phyloP scores from a whole-genome alignment of 2,888 invertebrate genomes.

The Reticulitermes lucifugus region DNA sequence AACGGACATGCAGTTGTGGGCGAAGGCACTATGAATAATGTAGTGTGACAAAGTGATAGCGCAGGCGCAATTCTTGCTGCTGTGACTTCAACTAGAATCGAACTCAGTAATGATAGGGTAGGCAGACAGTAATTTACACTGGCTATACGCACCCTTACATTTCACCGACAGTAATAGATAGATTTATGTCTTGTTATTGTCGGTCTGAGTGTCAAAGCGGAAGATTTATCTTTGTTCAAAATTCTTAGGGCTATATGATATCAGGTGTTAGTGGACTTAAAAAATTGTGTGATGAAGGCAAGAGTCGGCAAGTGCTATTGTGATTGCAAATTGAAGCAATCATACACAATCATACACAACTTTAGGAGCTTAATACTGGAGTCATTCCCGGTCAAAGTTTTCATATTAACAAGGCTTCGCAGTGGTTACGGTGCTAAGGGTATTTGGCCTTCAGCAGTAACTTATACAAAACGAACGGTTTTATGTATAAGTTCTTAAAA shows the following conservation, averaged over 20 bases:
- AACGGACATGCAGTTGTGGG: neutral
- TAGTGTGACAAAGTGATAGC: neutral
- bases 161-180: neutral
- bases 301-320: constrained; percentile 12
- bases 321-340: neutral
- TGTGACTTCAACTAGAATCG: constrained; percentile 8
- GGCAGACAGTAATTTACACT: constrained; percentile 18
- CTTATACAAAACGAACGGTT: too few relatives aligned
- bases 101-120: constrained; percentile 28
- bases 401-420: too few relatives aligned
- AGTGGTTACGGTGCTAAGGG: too few relatives aligned
- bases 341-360: neutral
- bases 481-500: too few relatives aligned
- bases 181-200: constrained; percentile 32
- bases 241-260: neutral
- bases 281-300: constrained; percentile 6
- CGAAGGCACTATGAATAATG: neutral
- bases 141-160: constrained; percentile 21
- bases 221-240: constrained; percentile 26
- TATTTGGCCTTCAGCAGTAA: too few relatives aligned
- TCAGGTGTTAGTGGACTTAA: neutral
- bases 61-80: constrained; percentile 11
- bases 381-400: too few relatives aligned
- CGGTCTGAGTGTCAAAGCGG: constrained; percentile 23
- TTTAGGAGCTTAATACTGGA: too few relatives aligned